Evolutionary conservation across 2,113 vertebrate genomes (phyloP).

Genomic region (Oostethus manadensis): DNA sequence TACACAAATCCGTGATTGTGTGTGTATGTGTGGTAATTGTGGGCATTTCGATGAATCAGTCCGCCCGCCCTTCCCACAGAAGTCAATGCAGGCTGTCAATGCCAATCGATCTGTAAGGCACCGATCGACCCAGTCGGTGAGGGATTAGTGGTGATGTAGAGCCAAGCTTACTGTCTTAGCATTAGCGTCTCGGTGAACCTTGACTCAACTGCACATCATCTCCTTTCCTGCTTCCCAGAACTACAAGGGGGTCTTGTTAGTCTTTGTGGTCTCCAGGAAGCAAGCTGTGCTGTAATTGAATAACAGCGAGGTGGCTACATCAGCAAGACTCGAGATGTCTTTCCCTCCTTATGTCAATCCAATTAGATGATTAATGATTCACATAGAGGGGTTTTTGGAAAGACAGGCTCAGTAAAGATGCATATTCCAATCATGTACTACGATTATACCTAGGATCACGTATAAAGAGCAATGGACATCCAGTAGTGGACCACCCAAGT

Average conservation of each 20-base stretch:
- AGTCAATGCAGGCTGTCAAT: constrained; percentile 71
- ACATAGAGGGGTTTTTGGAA: constrained; percentile 30
- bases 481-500: constrained; percentile 8
- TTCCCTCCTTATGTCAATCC: constrained; percentile 45
- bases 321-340: constrained; percentile 39
- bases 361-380: constrained; percentile 54
- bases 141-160: constrained; percentile 47
- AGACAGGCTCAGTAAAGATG: not conserved
- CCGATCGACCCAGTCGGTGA: constrained; percentile 38
- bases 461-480: not conserved
- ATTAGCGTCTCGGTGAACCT: constrained; percentile 40
- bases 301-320: constrained; percentile 46
- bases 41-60: constrained; percentile 50
- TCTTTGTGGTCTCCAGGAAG: constrained; percentile 45
- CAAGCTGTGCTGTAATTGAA: constrained; percentile 49
- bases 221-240: constrained; percentile 33
- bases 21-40: constrained; percentile 8
- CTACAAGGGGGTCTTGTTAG: constrained; percentile 27
- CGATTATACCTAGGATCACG: not conserved
- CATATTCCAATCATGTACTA: not conserved
- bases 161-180: constrained; percentile 26
- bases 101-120: constrained; percentile 53
- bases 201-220: constrained; percentile 43
- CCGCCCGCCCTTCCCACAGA: constrained; percentile 62
- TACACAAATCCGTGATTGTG: not conserved